These are phyloP conservation scores for Cataglyphis altisquamis DNA, from an alignment of 2,888 invertebrate species.

Conservation along the genomic window DNA sequence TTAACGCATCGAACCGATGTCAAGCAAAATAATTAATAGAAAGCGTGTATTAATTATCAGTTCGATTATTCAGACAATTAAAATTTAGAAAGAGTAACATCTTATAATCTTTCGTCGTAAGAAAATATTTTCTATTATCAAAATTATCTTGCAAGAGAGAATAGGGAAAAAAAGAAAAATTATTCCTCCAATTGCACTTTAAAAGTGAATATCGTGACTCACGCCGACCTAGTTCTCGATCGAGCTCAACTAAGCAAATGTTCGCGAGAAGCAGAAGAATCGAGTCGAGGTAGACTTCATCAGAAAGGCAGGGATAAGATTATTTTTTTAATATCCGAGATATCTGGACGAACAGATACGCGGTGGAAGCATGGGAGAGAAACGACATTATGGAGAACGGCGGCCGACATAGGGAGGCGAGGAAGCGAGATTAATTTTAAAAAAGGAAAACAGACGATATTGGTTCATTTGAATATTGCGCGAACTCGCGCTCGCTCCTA, in stretches of 20 bases:
- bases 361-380: slow-evolving; percentile 18
- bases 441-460: slow-evolving; percentile 78
- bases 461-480: slow-evolving; percentile 80
- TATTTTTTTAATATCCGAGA: slow-evolving; percentile 75
- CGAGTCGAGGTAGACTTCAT: slow-evolving; percentile 30
- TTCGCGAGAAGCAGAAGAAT: slow-evolving; percentile 9
- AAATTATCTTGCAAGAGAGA: not conserved
- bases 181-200: not conserved
- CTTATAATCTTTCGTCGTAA: not conserved
- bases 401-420: not conserved
- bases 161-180: not conserved
- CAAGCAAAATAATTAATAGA: not conserved
- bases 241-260: not conserved
- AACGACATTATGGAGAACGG: slow-evolving; percentile 32
- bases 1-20: not conserved
- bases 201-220: slow-evolving; percentile 1
- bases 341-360: slow-evolving; percentile 35
- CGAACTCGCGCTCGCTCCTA: slow-evolving; percentile 57
- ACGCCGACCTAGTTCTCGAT: slow-evolving; percentile 1
- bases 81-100: not conserved
- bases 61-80: not conserved
- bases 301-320: slow-evolving; percentile 52
- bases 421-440: slow-evolving; percentile 76
- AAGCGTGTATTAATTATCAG: not conserved
- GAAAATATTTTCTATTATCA: not conserved